Evolutionary conservation across 2,797 vertebrate genomes (phyloP), one percentile per base, ranked within the genome.

Genomic region (Lepidocolaptes lacrymiger): DNA sequence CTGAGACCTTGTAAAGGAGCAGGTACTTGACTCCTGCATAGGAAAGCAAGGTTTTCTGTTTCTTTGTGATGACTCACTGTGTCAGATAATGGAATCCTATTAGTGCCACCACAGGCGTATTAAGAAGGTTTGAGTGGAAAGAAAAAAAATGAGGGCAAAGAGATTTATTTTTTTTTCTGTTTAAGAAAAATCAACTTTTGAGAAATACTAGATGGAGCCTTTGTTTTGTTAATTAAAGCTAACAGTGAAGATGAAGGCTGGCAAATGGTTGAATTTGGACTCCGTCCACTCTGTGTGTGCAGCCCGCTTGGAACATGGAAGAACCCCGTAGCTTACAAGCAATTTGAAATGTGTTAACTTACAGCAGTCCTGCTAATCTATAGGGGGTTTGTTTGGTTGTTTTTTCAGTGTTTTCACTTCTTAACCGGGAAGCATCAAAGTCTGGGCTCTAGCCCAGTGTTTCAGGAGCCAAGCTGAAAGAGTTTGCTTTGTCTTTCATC

Each of bases 81-180:
- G 88, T 86, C 91, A 92, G 90, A 85, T 92, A 87, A 86, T 67
- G 67, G 89, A 88, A 78, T 95, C 78, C 67, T 92, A 85, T 85
- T 92, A 96, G 83, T 84, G 77, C 80, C 67, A 79, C 63, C 71
- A 79, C 52, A 39, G 36, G 69, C 79, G 30, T 63, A 88, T 90
- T 90, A 96, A 76, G 64, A 67, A 75, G n/a, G 37, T 81, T 85
- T 85, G 76, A 87, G 27, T 54, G 15, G 22, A 73, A 26, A 72
- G 58, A 37, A 20, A 43, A 61, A 62, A 34, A 77, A 54, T 32
- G 39, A 92, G 75, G 48, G 64, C 67, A 84, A 88, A 93, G 39
- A 55, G 6, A 13, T 21, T 55, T 14, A 39, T 39, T 39, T 39
- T 30, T 68, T 55, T 37, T 46, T 30, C 26, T 61, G 59, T 49